phyloP scores from a whole-genome alignment of 2,888 invertebrate species.

The Entomobrya proxima region DNA sequence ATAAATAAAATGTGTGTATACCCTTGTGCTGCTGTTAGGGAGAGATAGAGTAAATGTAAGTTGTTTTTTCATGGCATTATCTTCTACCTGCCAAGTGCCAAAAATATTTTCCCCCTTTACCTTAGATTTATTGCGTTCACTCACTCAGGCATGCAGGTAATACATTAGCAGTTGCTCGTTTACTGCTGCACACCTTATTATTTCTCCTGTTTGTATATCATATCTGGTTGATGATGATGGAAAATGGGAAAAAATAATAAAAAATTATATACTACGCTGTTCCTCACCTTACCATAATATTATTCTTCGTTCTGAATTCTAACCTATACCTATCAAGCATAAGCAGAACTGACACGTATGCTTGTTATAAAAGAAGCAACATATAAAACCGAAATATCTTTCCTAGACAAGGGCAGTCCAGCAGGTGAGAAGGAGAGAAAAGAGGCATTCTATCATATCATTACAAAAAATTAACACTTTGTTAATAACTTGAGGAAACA shows the following conservation, averaged over 20 bases:
- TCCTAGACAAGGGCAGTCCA: conserved; percentile 16
- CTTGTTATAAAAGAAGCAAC: neutral
- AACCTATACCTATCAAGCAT: neutral
- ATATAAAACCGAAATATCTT: neutral
- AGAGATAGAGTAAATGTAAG: conserved; percentile 14
- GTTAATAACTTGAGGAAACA: conserved; percentile 62
- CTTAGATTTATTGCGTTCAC: conserved; percentile 65
- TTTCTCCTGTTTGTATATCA: conserved; percentile 51
- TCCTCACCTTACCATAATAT: neutral
- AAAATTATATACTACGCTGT: neutral
- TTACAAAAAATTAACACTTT: conserved; percentile 67
- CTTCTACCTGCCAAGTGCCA: conserved; percentile 69
- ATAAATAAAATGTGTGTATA: neutral
- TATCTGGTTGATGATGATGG: conserved; percentile 27
- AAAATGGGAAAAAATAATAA: neutral
- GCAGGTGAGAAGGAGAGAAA: conserved; percentile 29
- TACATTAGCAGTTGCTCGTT: conserved; percentile 41
- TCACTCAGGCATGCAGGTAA: conserved; percentile 54
- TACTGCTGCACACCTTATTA: conserved; percentile 12
- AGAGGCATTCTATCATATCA: conserved; percentile 51
- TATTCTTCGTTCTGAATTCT: neutral
- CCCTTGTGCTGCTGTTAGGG: neutral
- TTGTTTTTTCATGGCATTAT: conserved; percentile 66
- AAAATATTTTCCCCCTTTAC: conserved; percentile 60
- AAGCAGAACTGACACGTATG: conserved; percentile 20